These are phyloP conservation scores for Conger conger DNA, from an alignment of 2,113 vertebrate species.

Conservation along the genomic window DNA sequence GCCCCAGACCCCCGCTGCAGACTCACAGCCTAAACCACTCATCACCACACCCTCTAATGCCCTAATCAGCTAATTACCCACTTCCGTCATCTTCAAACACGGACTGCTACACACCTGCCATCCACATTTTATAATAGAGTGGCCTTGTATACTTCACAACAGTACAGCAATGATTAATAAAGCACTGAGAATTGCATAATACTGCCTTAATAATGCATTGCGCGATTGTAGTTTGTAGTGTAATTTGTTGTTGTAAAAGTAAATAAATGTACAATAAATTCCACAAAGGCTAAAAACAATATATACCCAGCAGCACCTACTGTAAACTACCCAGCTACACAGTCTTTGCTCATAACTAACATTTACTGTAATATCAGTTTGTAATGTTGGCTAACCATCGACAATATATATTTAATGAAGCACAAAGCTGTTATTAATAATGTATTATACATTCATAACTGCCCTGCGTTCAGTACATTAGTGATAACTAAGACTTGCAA, in stretches of 20 bases:
- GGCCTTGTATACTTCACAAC: no score
- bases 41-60: conserved; percentile 63
- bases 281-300: neutral
- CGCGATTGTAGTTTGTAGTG: no score
- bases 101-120: neutral
- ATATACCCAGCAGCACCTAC: neutral
- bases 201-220: no score
- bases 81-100: conserved; percentile 49
- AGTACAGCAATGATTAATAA: no score
- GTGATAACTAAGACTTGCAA: neutral
- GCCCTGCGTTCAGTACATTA: neutral
- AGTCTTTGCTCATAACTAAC: neutral
- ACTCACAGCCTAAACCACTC: conserved; percentile 45
- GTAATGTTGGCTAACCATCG: neutral
- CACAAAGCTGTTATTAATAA: neutral
- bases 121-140: no score
- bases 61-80: conserved; percentile 71
- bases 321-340: neutral
- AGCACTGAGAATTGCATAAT: no score
- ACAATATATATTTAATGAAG: neutral
- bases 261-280: neutral
- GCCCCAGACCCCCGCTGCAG: conserved; percentile 36
- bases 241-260: no score
- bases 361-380: neutral
- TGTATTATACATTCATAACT: neutral